Evolutionary conservation across 2,797 vertebrate genomes (phyloP), one percentile per base, ranked within the genome.

Genomic region (Enoplosus armatus): DNA sequence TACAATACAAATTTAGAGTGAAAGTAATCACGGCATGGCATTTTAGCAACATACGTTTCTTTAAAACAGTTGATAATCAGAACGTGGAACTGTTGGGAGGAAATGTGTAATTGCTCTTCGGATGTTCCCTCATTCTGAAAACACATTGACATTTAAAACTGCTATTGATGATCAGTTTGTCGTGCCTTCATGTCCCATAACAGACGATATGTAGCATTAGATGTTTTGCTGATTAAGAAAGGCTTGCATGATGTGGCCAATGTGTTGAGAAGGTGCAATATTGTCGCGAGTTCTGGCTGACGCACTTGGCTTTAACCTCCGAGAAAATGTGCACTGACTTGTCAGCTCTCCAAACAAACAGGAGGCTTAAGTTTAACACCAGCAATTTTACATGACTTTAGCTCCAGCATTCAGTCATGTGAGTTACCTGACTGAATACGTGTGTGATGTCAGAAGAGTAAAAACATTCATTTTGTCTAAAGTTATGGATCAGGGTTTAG

Each of bases 361-460:
- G 22, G 8, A 68, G 53, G 56, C 60, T 86, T 72, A 64, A 33
- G 43, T 39, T 71, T 65, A 72, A 90, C 86, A 83, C 82, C 80
- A 72, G 70, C 67, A 86, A 84, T 90, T 88, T 86, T 39, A 26
- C 37, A 47, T 31, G 75, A 72, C 75, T 82, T 74, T n/a, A 63
- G 29, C 33, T 47, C 22, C 50, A 35, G 48, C 45, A 45, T 37
- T 77, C 22, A 64, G 72, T 69, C 62, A 41, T 67, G 50, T 69
- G 63, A 63, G 58, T 18, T 37, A 16, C 31, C 50, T 53, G 56
- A 66, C 80, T 33, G 33, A 72, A 43, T 80, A 16, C 20, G 22
- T 41, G 10, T 54, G 63, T 81, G 79, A 77, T 59, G 72, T 85
- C 61, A 84, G 64, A 54, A 27, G 63, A 75, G 62, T 55, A 8